Evolutionary conservation across 2,113 vertebrate species (phyloP), one percentile per base, ranked within the genome.

Genomic region (Coregonus clupeaformis): DNA sequence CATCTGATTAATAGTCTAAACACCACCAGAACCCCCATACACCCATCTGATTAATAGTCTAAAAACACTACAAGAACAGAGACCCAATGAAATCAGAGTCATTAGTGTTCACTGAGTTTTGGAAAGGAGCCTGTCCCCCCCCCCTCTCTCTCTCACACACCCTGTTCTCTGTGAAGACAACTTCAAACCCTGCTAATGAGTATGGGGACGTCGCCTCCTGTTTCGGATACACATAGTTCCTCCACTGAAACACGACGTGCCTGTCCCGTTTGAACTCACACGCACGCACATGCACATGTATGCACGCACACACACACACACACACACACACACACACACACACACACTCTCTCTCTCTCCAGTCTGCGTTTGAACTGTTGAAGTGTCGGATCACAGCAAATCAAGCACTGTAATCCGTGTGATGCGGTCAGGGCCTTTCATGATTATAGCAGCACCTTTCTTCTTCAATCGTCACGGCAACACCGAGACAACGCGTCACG

Each of bases 371-470:
- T 42, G 36, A 42, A 42, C 9, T 42, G 36, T 11, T 42, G 32
- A 36, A 36, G 32, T 36, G 32, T 36, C 32, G 9, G 32, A 6
- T 36, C 32, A 36, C 32, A 36, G 9, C 32, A 86, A 90, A 86
- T 89, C 86, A 90, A 84, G 80, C 78, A 27, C 16, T 16, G 81
- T 90, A 90, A 91, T 89, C 87, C 86, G 87, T 90, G 90, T 91
- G 90, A 92, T 89, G 89, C 85, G 88, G 91, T 89, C 90, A 91
- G 84, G 86, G 83, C 67, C 81, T 72, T 85, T 42, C 83, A 80
- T 90, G 91, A 92, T 92, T 90, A 89, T 25, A 66, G 86, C 78
- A 59, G 77, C 49, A 29, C 82, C 87, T 91, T 91, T 91, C 89
- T 89, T 90, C 90, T 93, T 93, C 88, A 93, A 42, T 42, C 36